phyloP scores from a whole-genome alignment of 64 coral and sea anemone species.

The Pocillopora damicornis region DNA sequence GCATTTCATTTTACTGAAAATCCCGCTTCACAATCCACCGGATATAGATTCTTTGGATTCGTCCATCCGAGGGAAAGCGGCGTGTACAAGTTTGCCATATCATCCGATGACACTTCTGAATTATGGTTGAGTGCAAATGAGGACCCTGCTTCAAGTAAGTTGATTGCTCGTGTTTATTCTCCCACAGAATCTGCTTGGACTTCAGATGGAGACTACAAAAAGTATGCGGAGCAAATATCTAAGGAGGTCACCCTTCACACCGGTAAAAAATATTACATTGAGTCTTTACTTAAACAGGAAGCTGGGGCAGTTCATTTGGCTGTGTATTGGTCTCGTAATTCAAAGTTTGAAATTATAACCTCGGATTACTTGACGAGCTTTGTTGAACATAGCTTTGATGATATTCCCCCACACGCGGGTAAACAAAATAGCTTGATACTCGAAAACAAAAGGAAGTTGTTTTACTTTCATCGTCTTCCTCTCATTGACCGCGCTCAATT shows the following conservation, averaged over 20 bases:
- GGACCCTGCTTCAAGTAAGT: constrained; percentile 30
- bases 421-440: neutral
- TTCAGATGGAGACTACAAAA: constrained; percentile 55
- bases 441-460: neutral
- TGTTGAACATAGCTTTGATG: too few relatives aligned
- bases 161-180: constrained; percentile 70
- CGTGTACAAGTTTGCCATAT: constrained; percentile 72
- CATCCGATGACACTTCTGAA: constrained; percentile 85
- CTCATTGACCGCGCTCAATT: neutral
- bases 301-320: neutral
- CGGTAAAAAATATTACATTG: constrained; percentile 80
- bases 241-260: constrained; percentile 44
- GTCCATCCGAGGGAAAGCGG: constrained; percentile 67
- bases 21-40: constrained; percentile 23
- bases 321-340: neutral
- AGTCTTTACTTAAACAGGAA: constrained; percentile 63
- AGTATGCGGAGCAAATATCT: constrained; percentile 76
- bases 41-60: constrained; percentile 89
- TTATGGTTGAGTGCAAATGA: constrained; percentile 82
- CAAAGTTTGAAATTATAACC: neutral
- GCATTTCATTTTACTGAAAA: neutral
- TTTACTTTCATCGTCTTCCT: neutral
- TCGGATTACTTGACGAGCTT: neutral
- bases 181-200: constrained; percentile 37
- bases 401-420: neutral